Evolutionary conservation across 30 jellyfish, hydroid and myxozoan species (phyloP).

Genomic region (Hydractinia echinata): DNA sequence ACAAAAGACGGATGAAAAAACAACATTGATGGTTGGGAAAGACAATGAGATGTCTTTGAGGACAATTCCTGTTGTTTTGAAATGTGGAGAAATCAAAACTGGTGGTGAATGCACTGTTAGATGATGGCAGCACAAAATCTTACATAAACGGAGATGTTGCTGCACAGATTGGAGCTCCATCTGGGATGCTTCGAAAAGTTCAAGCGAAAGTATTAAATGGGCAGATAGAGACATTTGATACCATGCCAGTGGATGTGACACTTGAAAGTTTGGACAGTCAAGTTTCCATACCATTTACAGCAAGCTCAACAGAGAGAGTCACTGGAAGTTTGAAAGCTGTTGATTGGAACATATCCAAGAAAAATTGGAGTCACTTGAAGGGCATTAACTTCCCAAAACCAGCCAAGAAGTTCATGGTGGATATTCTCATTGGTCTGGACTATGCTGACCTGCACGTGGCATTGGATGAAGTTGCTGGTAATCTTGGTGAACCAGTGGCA

Average conservation of each 20-base stretch:
- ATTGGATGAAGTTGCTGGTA: conserved; percentile 13
- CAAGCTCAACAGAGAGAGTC: conserved; percentile 37
- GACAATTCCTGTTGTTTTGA: conserved; percentile 47
- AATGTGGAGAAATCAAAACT: conserved; percentile 20
- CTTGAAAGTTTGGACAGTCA: conserved; percentile 47
- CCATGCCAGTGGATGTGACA: conserved; percentile 27
- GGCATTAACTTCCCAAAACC: not conserved
- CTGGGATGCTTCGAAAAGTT: too few species aligned
- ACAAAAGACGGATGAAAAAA: not conserved
- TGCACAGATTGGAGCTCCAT: conserved; percentile 34
- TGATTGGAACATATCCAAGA: conserved; percentile 24
- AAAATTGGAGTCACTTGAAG: too few species aligned
- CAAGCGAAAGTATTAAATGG: too few species aligned
- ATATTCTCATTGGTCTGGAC: conserved; percentile 37
- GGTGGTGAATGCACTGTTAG: conserved; percentile 43
- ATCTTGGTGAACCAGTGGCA: conserved; percentile 31
- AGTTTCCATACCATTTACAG: not conserved
- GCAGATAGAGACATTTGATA: too few species aligned
- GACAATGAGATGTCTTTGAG: conserved; percentile 14
- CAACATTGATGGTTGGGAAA: not conserved
- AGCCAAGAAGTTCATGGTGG: conserved; percentile 7
- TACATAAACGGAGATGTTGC: conserved; percentile 49
- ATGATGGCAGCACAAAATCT: conserved; percentile 63
- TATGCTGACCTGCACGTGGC: conserved; percentile 30
- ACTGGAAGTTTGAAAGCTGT: conserved; percentile 47